Percentiles rank a stretch among this genome's conserved stretches.
These are phyloP conservation scores for Nothura maculosa DNA, from an alignment of 2,797 vertebrate species.

Conservation along the genomic window DNA sequence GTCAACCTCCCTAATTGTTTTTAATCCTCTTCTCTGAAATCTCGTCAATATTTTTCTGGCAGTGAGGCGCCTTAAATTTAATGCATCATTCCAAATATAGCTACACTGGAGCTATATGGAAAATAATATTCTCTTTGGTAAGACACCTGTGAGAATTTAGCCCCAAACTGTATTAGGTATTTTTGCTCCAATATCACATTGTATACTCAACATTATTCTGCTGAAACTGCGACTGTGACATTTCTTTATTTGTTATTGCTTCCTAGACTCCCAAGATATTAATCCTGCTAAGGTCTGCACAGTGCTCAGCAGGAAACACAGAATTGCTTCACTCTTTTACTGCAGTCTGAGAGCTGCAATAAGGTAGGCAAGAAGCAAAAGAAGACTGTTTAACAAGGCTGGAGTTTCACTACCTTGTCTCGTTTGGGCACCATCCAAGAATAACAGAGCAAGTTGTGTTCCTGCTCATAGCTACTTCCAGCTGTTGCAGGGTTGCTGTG, in stretches of 20 bases:
- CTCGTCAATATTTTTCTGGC: neutral
- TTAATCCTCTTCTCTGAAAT: slow-evolving; percentile 3
- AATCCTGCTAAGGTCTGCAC: neutral
- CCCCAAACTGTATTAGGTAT: neutral
- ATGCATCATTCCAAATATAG: neutral
- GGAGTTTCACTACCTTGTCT: neutral
- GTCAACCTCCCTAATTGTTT: neutral
- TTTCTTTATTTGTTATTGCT: neutral
- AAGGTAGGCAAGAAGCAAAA: neutral
- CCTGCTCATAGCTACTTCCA: neutral
- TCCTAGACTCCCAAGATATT: neutral
- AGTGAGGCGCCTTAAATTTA: neutral
- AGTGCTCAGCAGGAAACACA: rapidly evolving
- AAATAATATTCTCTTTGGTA: neutral
- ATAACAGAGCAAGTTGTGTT: neutral
- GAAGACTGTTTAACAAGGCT: rapidly evolving
- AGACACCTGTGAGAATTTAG: neutral
- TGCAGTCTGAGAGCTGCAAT: rapidly evolving
- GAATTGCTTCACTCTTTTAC: neutral
- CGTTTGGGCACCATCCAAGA: neutral
- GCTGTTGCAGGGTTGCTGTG: neutral
- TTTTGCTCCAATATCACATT: neutral
- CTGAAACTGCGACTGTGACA: neutral
- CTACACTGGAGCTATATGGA: neutral
- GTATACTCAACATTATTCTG: rapidly evolving